A percentile compares a stretch with the other conserved stretches of the same genome.
Conservation (phyloP, 1,140 invertebrate species). For the Apis dorsata region DNA sequence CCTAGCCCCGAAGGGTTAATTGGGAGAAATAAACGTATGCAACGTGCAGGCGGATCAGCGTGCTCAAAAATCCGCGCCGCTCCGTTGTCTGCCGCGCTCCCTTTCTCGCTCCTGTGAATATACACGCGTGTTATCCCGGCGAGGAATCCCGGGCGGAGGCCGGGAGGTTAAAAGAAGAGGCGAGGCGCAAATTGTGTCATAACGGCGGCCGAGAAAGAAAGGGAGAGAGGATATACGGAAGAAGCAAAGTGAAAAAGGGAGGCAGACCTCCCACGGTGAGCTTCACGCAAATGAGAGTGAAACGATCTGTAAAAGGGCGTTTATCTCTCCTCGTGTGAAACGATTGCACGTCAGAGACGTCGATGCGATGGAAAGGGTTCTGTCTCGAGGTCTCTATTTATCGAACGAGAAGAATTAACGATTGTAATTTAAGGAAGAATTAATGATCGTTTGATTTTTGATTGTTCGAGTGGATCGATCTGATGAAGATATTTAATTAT, state of each 20-base stretch:
- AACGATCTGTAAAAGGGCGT: slow-evolving; percentile 58
- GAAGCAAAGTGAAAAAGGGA: slow-evolving; percentile 59
- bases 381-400: slow-evolving; percentile 4
- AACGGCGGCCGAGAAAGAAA: neutral
- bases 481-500: too few relatives aligned
- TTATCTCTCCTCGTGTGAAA: slow-evolving; percentile 56
- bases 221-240: slow-evolving; percentile 27
- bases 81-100: slow-evolving; percentile 19
- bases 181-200: slow-evolving; percentile 35
- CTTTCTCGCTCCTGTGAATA: neutral
- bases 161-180: neutral
- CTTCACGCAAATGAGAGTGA: slow-evolving; percentile 62
- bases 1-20: slow-evolving; percentile 77
- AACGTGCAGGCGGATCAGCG: slow-evolving; percentile 52
- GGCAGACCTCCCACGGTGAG: slow-evolving; percentile 62
- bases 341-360: slow-evolving; percentile 14
- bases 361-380: slow-evolving; percentile 19
- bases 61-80: slow-evolving; percentile 52
- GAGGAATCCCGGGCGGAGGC: neutral
- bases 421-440: slow-evolving; percentile 13
- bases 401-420: slow-evolving; percentile 21
- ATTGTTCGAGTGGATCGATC: neutral
- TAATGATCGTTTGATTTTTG: neutral
- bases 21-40: slow-evolving; percentile 17
- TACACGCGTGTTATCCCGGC: neutral